Conservation (phyloP, 2,797 vertebrate species). For the Cephalopachus bancanus region DNA sequence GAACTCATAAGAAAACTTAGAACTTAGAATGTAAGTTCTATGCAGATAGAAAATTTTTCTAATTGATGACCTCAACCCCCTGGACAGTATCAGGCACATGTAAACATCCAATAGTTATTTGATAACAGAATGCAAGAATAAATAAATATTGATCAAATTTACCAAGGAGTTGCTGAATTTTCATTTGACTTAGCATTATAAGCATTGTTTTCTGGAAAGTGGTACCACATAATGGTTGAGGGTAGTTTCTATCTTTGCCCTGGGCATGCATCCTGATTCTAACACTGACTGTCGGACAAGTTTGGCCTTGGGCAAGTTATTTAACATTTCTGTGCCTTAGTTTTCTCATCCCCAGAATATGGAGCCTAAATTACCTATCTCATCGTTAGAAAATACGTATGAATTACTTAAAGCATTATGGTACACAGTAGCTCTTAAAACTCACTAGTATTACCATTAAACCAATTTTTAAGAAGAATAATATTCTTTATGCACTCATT, state of each 20-base stretch:
- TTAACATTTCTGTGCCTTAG: not conserved
- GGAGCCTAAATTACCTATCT: constrained; percentile 3
- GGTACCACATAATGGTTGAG: not conserved
- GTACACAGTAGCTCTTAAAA: not conserved
- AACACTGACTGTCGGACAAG: not conserved
- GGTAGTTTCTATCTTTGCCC: not conserved
- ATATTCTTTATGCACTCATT: constrained; percentile 19
- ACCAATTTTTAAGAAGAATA: constrained; percentile 32
- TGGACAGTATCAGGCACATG: not conserved
- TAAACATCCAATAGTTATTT: constrained; percentile 15
- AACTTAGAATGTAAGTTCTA: constrained; percentile 14
- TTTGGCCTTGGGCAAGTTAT: not conserved
- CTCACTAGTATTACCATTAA: constrained; percentile 18
- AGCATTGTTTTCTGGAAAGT: not conserved
- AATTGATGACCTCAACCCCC: not conserved
- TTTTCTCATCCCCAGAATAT: constrained; percentile 14
- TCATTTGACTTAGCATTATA: not conserved
- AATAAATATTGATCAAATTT: not conserved
- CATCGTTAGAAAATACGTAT: not conserved
- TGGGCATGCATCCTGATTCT: not conserved
- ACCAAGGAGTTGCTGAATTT: not conserved
- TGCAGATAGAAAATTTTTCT: not conserved
- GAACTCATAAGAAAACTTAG: not conserved
- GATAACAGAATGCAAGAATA: not conserved
- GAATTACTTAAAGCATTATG: not conserved